Percentiles rank a stretch among this genome's conserved stretches.
These are phyloP conservation scores for Tautogolabrus adspersus DNA, from an alignment of 2,113 vertebrate genomes.

Conservation along the genomic window DNA sequence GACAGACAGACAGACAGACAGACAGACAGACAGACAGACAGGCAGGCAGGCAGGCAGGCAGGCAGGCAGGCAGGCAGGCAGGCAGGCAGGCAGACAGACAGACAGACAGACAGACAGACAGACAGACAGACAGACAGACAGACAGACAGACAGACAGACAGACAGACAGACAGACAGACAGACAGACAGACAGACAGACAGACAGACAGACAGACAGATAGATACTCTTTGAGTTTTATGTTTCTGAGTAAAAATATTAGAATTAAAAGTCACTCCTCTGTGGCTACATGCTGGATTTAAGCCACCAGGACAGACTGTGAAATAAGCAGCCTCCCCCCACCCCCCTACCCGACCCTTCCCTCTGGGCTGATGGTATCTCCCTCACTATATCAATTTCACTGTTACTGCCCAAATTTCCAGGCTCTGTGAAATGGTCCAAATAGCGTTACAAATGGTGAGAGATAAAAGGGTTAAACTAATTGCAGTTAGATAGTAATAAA, in stretches of 20 bases:
- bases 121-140: slow-evolving; percentile 8
- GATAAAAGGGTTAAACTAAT: slow-evolving; percentile 87
- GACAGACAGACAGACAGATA: slow-evolving; percentile 17
- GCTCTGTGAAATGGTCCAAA: slow-evolving; percentile 85
- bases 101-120: neutral
- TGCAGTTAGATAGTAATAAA: slow-evolving; percentile 84
- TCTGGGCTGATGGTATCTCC: slow-evolving; percentile 84
- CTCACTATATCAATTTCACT: slow-evolving; percentile 82
- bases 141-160: slow-evolving; percentile 16
- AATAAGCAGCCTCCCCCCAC: slow-evolving; percentile 76
- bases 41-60: neutral
- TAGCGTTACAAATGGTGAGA: slow-evolving; percentile 84
- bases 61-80: neutral
- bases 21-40: neutral
- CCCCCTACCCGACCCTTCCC: slow-evolving; percentile 74
- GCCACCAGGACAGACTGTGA: slow-evolving; percentile 82
- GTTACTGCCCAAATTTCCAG: slow-evolving; percentile 81
- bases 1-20: neutral
- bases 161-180: slow-evolving; percentile 19
- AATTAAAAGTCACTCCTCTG: slow-evolving; percentile 40
- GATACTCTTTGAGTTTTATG: slow-evolving; percentile 9
- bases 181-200: slow-evolving; percentile 29
- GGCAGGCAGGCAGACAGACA: neutral
- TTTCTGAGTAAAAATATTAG: slow-evolving; percentile 12
- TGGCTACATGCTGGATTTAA: slow-evolving; percentile 75